These are phyloP conservation scores for Orthonevra nobilis DNA, from an alignment of 2,888 invertebrate genomes.

Conservation along the genomic window DNA sequence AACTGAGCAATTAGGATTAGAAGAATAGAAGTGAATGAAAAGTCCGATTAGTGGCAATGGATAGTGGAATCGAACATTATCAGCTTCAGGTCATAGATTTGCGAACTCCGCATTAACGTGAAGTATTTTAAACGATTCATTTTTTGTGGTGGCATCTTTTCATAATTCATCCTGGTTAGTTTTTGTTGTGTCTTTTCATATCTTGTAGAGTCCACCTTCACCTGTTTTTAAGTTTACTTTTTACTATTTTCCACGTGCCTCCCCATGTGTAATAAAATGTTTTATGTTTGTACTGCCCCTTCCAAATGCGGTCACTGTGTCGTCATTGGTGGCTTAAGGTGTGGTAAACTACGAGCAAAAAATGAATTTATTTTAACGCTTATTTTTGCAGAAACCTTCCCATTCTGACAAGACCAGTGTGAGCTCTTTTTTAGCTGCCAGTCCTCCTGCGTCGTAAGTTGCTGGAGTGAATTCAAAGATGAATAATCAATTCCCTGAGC, in stretches of 20 bases:
- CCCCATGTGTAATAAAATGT: constrained; percentile 44
- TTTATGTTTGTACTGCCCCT: constrained; percentile 30
- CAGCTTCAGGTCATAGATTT: no score
- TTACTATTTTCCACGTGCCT: constrained; percentile 41
- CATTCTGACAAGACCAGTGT: no score
- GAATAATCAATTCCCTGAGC: constrained; percentile 39
- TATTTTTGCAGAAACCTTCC: no score
- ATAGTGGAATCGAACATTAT: no score
- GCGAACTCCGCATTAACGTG: no score
- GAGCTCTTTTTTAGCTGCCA: not conserved
- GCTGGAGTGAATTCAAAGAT: no score
- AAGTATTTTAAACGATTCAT: no score
- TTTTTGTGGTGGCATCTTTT: constrained; percentile 25
- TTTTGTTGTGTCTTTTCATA: constrained; percentile 2
- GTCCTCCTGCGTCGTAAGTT: no score
- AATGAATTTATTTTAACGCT: constrained; percentile 4
- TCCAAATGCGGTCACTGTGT: constrained; percentile 39
- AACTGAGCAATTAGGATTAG: no score
- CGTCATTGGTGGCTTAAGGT: constrained; percentile 7
- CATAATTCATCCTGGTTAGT: constrained; percentile 27
- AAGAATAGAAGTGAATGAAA: no score
- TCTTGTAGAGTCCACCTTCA: constrained; percentile 34
- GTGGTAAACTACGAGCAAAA: constrained; percentile 29
- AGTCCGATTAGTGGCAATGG: no score
- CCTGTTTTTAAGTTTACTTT: constrained; percentile 19